phyloP scores from a whole-genome alignment of 2,113 vertebrate genomes.

The Brienomyrus brachyistius region DNA sequence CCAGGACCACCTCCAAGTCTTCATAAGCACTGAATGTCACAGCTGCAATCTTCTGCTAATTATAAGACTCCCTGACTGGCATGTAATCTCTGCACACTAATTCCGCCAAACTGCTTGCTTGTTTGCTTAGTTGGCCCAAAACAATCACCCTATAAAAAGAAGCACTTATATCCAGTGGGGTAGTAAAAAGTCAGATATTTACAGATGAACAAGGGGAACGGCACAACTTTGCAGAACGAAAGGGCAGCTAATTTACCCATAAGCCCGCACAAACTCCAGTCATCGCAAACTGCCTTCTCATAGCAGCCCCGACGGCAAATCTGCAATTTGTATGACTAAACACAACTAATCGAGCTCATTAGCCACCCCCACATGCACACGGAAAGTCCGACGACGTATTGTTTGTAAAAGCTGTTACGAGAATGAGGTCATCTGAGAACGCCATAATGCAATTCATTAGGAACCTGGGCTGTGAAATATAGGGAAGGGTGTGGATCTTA shows the following conservation, averaged over 20 bases:
- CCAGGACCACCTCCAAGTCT: constrained; percentile 57
- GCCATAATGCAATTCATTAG: neutral
- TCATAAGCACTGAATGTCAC: neutral
- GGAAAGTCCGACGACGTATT: neutral
- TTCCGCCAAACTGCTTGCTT: neutral
- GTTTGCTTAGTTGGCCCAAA: neutral
- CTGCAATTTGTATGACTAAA: neutral
- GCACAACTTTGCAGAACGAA: neutral
- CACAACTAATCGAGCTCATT: neutral
- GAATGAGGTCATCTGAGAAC: neutral
- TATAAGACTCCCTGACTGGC: neutral
- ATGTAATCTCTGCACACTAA: neutral
- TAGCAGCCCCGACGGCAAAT: neutral
- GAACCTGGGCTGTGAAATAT: neutral
- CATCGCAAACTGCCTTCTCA: neutral
- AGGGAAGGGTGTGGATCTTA: neutral
- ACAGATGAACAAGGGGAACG: neutral
- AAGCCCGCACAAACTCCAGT: neutral
- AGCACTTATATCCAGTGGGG: neutral
- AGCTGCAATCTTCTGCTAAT: neutral
- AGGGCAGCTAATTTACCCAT: neutral
- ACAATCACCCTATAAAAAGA: neutral
- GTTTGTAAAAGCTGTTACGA: neutral
- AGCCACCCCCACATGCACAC: neutral
- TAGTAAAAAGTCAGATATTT: neutral